A percentile compares a stretch with the other conserved stretches of the same genome.
phyloP scores from a whole-genome alignment of 2,888 invertebrate genomes.

The Ectemnius continuus region DNA sequence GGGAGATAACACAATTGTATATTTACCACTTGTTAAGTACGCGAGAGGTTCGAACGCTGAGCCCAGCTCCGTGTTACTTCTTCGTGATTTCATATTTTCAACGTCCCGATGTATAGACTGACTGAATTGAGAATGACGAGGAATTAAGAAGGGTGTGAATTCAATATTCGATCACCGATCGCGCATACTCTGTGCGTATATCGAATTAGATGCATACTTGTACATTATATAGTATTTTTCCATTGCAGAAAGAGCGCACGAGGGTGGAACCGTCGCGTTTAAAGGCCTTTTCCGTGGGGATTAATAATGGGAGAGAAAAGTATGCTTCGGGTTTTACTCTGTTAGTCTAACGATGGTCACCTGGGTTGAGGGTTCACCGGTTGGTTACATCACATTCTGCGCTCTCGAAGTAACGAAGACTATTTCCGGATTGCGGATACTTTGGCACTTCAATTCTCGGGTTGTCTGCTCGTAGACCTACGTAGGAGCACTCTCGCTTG shows the following conservation, averaged over 20 bases:
- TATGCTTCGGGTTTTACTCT: neutral
- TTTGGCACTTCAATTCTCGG: constrained; percentile 47
- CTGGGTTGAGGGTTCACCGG: neutral
- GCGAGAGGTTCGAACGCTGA: constrained; percentile 11
- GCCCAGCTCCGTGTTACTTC: constrained; percentile 5
- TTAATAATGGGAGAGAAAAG: constrained; percentile 10
- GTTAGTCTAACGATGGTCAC: constrained; percentile 1
- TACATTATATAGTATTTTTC: constrained; percentile 61
- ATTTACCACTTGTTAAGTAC: constrained; percentile 29
- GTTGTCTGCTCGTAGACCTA: constrained; percentile 30
- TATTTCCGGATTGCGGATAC: constrained; percentile 3
- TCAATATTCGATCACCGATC: constrained; percentile 27
- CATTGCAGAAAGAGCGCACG: constrained; percentile 37
- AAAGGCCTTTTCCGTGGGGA: constrained; percentile 15
- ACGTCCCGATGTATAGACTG: constrained; percentile 31
- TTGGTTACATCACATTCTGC: neutral
- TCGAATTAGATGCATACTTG: constrained; percentile 33
- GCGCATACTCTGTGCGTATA: constrained; percentile 27
- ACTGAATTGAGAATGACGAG: neutral
- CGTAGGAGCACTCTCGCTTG: constrained; percentile 54
- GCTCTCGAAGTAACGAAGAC: constrained; percentile 13
- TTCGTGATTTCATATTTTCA: constrained; percentile 30
- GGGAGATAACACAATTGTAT: constrained; percentile 16
- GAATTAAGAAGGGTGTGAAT: constrained; percentile 13
- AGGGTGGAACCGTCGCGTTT: constrained; percentile 18